Evolutionary conservation across 2,113 vertebrate genomes (phyloP).

Genomic region (Plectropomus leopardus): DNA sequence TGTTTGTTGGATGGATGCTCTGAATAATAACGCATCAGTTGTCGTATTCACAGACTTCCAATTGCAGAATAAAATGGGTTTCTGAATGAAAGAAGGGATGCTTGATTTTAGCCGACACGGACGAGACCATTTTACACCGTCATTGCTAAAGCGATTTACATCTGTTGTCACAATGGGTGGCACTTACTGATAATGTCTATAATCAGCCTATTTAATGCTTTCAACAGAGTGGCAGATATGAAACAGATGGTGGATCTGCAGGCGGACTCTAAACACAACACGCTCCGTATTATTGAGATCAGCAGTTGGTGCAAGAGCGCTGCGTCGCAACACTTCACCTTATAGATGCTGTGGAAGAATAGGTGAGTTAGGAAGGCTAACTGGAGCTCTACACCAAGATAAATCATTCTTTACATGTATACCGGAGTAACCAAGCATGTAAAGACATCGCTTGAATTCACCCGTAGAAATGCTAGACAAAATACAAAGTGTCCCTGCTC

Average conservation of each 20-base stretch:
- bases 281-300: conserved; percentile 57
- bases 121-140: conserved; percentile 30
- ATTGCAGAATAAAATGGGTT: conserved; percentile 22
- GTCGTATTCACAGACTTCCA: conserved; percentile 3
- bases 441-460: conserved; percentile 40
- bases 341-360: conserved; percentile 19
- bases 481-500: conserved; percentile 29
- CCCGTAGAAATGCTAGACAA: conserved; percentile 28
- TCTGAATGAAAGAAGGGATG: conserved; percentile 20
- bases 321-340: conserved; percentile 45
- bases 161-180: conserved; percentile 83
- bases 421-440: conserved; percentile 47
- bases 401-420: conserved; percentile 38
- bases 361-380: conserved; percentile 11
- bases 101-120: neutral
- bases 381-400: conserved; percentile 31
- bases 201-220: conserved; percentile 82
- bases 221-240: conserved; percentile 76
- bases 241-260: conserved; percentile 80
- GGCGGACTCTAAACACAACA: conserved; percentile 66
- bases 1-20: conserved; percentile 3
- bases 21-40: conserved; percentile 4
- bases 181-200: conserved; percentile 81
- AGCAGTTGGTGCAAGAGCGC: conserved; percentile 53
- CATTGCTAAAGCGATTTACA: conserved; percentile 61